phyloP scores from a whole-genome alignment of 2,113 vertebrate species.

The Planiliza haematocheilus region DNA sequence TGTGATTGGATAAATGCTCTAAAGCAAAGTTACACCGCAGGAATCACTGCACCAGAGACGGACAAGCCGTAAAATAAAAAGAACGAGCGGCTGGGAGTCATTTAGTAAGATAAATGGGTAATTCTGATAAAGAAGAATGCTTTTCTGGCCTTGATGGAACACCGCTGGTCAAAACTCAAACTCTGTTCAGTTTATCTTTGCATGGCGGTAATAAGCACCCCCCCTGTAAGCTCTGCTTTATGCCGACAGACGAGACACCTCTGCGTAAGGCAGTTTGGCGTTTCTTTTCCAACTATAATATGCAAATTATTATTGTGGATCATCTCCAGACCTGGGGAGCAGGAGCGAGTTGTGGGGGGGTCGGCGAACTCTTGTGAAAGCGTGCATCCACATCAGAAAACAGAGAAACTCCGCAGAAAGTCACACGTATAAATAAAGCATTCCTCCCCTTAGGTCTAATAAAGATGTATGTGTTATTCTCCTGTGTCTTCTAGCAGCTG shows the following conservation, averaged over 20 bases:
- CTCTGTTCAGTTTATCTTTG: slow-evolving; percentile 7
- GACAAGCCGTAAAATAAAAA: no score
- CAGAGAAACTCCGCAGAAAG: neutral
- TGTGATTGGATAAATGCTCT: no score
- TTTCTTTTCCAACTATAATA: slow-evolving; percentile 10
- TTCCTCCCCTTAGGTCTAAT: slow-evolving; percentile 31
- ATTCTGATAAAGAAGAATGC: no score
- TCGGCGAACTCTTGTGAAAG: neutral
- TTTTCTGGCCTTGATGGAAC: no score
- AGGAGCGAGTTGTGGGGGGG: neutral
- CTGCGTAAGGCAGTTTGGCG: slow-evolving; percentile 21
- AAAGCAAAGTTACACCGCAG: no score
- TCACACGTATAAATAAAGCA: slow-evolving; percentile 10
- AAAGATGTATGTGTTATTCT: slow-evolving; percentile 47
- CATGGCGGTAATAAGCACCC: neutral
- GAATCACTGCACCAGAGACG: no score
- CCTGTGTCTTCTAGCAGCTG: slow-evolving; percentile 21
- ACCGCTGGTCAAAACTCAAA: no score
- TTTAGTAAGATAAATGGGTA: no score
- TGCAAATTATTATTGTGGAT: slow-evolving; percentile 27
- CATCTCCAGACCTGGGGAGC: slow-evolving; percentile 3
- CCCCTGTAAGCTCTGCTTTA: slow-evolving; percentile 13
- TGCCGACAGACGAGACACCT: slow-evolving; percentile 46
- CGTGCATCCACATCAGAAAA: slow-evolving; percentile 5
- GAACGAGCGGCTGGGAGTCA: no score